A percentile compares a stretch with the other conserved stretches of the same genome.
Evolutionary conservation across 2,113 vertebrate species (phyloP).

Genomic region (Pampusana beccarii): DNA sequence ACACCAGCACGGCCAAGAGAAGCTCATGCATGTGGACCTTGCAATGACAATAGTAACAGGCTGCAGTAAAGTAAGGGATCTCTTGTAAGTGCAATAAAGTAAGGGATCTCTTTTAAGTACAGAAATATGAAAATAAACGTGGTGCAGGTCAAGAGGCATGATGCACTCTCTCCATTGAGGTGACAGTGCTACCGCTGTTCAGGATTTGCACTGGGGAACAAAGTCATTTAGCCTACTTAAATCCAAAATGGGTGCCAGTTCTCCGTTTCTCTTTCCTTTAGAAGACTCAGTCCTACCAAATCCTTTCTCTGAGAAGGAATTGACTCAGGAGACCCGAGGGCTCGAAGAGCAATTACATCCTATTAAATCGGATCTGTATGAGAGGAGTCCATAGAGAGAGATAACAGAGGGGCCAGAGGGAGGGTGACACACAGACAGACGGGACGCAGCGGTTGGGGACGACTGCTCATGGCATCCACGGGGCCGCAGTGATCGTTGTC

Average conservation of each 20-base stretch:
- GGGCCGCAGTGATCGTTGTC: neutral
- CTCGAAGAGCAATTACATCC: neutral
- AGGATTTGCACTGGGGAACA: neutral
- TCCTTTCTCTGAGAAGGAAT: neutral
- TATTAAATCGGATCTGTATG: neutral
- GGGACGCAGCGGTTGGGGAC: neutral
- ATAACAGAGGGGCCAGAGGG: neutral
- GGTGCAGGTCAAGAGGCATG: neutral
- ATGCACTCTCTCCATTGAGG: neutral
- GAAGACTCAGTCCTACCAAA: neutral
- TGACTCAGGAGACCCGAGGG: neutral
- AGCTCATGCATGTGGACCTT: neutral
- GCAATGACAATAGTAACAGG: neutral
- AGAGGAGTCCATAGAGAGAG: neutral
- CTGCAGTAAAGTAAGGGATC: neutral
- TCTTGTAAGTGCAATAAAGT: neutral
- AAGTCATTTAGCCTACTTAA: neutral
- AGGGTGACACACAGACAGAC: neutral
- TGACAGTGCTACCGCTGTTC: neutral
- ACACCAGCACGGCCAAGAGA: neutral
- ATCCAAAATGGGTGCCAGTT: neutral
- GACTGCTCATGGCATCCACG: fast-evolving
- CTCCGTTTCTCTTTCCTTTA: neutral
- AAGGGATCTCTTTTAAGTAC: neutral
- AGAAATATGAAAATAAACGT: neutral